Conservation (phyloP, 2,113 vertebrate species). For the Scartelaos histophorus region DNA sequence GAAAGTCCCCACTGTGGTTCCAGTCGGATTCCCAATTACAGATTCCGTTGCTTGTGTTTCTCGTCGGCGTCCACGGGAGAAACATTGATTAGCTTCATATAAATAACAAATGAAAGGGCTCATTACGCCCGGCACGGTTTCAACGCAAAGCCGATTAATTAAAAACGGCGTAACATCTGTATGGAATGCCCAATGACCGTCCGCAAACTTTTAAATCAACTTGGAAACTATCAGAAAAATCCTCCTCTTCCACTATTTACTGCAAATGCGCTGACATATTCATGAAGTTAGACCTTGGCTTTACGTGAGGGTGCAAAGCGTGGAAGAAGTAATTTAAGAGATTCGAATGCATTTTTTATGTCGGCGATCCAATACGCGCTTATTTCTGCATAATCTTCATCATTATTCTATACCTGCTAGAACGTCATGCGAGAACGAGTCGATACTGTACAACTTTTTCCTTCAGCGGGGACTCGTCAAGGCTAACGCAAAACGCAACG, state of each 20-base stretch:
- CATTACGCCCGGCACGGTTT: constrained; percentile 7
- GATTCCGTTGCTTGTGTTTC: background rate
- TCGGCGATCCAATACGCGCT: constrained; percentile 60
- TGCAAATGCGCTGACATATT: constrained; percentile 40
- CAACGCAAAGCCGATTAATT: background rate
- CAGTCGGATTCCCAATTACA: background rate
- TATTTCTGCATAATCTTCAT: constrained; percentile 74
- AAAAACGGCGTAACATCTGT: constrained; percentile 9
- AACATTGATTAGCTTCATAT: constrained; percentile 11
- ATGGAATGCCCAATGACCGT: background rate
- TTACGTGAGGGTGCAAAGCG: constrained; percentile 36
- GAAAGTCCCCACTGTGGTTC: background rate
- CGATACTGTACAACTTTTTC: constrained; percentile 51
- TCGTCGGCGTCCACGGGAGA: constrained; percentile 1
- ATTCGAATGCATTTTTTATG: constrained; percentile 71
- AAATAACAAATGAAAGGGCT: constrained; percentile 10
- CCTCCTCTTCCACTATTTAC: constrained; percentile 34
- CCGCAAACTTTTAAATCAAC: background rate
- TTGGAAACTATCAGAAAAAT: constrained; percentile 32
- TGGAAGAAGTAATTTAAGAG: constrained; percentile 62
- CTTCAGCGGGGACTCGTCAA: constrained; percentile 64
- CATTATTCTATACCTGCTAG: constrained; percentile 67
- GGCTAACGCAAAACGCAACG: constrained; percentile 54
- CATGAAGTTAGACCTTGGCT: constrained; percentile 63
- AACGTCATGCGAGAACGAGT: constrained; percentile 59